Conservation (phyloP, 2,113 vertebrate genomes). For the Apodemus sylvaticus region DNA sequence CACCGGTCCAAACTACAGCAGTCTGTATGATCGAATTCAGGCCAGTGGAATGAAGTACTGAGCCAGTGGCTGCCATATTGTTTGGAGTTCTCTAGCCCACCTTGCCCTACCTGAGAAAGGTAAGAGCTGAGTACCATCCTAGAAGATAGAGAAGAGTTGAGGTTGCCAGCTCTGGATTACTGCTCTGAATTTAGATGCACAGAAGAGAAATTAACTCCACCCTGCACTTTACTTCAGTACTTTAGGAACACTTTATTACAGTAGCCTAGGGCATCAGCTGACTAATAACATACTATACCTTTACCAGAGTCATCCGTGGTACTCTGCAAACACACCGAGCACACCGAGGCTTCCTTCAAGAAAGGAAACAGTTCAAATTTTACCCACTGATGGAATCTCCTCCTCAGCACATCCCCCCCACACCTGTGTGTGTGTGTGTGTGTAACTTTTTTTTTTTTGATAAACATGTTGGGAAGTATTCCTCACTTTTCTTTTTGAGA, state of each 20-base stretch:
- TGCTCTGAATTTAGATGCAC: neutral
- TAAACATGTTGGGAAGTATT: neutral
- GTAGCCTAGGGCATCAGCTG: neutral
- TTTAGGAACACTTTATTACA: neutral
- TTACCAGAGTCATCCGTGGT: neutral
- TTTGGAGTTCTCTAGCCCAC: neutral
- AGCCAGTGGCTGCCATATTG: neutral
- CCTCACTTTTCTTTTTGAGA: neutral
- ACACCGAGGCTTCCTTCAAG: neutral
- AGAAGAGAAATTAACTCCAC: neutral
- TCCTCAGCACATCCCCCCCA: accelerated
- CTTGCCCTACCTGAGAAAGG: neutral
- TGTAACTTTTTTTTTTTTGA: neutral
- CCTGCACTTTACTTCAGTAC: neutral
- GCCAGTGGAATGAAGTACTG: neutral
- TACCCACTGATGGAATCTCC: neutral
- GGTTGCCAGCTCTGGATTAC: neutral
- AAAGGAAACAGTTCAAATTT: neutral
- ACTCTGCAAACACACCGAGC: neutral
- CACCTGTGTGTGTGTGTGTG: neutral
- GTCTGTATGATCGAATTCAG: neutral
- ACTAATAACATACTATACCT: neutral
- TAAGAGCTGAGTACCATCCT: neutral
- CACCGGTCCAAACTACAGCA: neutral
- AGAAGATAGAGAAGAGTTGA: neutral